A percentile compares a stretch with the other conserved stretches of the same genome.
phyloP scores from a whole-genome alignment of 1,140 invertebrate genomes.

The Drosophila asahinai region DNA sequence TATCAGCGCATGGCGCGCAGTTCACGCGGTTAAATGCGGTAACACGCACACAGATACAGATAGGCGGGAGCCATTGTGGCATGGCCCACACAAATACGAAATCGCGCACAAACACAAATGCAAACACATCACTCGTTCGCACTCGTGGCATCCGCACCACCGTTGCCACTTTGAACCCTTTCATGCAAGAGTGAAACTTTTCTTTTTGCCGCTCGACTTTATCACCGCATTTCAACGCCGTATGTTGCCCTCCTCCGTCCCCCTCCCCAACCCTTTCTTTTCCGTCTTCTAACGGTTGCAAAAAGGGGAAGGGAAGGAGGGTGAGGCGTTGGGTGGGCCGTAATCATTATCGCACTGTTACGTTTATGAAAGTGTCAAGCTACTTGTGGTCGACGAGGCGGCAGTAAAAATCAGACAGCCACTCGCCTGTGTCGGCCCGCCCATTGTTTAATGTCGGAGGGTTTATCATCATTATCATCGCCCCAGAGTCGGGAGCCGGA shows the following conservation, averaged over 20 bases:
- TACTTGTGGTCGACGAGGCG: conserved; percentile 78
- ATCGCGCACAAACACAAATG: conserved; percentile 34
- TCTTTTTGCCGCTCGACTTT: conserved; percentile 58
- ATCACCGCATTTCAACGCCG: conserved; percentile 77
- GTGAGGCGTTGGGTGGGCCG: conserved; percentile 34
- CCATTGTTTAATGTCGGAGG: conserved; percentile 75
- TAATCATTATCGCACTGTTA: conserved; percentile 83
- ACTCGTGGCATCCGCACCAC: conserved; percentile 34
- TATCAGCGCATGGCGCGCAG: conserved; percentile 80
- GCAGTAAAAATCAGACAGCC: conserved; percentile 76
- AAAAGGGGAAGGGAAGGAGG: neutral
- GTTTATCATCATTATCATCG: conserved; percentile 74
- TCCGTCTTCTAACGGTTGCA: conserved; percentile 1
- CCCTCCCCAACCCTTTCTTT: neutral
- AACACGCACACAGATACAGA: conserved; percentile 67
- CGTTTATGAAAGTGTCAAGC: conserved; percentile 84
- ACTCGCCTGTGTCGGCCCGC: conserved; percentile 49
- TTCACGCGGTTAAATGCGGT: conserved; percentile 81
- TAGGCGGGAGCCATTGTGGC: conserved; percentile 22
- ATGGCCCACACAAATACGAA: conserved; percentile 19
- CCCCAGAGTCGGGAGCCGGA: conserved; percentile 14
- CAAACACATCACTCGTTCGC: conserved; percentile 29
- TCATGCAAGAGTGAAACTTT: conserved; percentile 74
- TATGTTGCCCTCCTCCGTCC: conserved; percentile 52
- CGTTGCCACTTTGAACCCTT: conserved; percentile 74